Conservation (phyloP, 2,797 vertebrate genomes). For the Xerus rutilus region DNA sequence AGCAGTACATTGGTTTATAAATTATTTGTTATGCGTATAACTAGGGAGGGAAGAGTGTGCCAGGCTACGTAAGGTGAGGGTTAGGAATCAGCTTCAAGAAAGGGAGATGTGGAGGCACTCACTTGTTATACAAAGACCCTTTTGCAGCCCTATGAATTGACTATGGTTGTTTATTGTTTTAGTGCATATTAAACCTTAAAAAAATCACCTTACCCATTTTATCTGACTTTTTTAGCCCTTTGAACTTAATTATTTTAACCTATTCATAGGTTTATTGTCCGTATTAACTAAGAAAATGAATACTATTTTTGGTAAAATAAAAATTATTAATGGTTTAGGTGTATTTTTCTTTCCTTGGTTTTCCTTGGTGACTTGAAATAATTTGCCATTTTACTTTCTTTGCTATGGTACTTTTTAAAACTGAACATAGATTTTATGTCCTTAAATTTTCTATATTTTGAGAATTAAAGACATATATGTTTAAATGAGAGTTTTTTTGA, state of each 20-base stretch:
- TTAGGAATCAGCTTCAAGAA: background rate
- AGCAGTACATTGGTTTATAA: background rate
- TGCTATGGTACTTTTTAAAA: background rate
- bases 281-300: conserved; percentile 43
- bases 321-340: conserved; percentile 18
- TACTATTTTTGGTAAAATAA: background rate
- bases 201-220: background rate
- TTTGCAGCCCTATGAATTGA: background rate
- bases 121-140: background rate
- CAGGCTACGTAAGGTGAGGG: background rate
- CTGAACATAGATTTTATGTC: background rate
- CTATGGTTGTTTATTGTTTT: background rate
- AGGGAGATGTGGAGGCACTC: background rate
- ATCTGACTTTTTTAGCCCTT: no score
- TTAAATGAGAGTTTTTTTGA: conserved; percentile 31
- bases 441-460: background rate
- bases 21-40: conserved; percentile 33
- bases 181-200: background rate
- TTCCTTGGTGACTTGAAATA: conserved; percentile 12
- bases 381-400: conserved; percentile 6
- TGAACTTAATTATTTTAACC: background rate
- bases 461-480: conserved; percentile 37
- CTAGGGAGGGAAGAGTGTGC: background rate
- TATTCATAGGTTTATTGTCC: background rate
- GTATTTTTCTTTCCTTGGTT: background rate